Evolutionary conservation across 37 sponge, comb jelly and placozoan genomes (phyloP).

Genomic region (Crambe crambe): DNA sequence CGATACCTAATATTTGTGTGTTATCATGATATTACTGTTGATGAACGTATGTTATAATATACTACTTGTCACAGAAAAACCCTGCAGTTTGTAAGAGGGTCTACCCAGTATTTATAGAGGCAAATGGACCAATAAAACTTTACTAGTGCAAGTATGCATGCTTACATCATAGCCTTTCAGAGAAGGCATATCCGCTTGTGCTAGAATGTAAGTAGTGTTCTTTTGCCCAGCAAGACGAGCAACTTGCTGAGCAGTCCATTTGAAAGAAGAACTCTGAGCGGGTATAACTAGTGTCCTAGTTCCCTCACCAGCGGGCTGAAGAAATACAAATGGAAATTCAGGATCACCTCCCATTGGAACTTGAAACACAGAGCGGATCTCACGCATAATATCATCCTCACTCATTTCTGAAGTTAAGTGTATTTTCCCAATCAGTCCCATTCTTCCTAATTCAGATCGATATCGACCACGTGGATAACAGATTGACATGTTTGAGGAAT

Average conservation of each 20-base stretch:
- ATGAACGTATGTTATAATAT: too few relatives aligned
- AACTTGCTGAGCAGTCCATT: constrained; percentile 31
- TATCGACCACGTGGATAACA: constrained; percentile 18
- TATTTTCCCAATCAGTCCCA: constrained; percentile 50
- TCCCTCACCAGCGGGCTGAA: constrained; percentile 46
- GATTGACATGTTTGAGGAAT: background rate
- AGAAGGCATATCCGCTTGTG: too few relatives aligned
- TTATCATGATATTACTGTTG: too few relatives aligned
- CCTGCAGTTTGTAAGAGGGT: too few relatives aligned
- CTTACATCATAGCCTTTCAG: too few relatives aligned
- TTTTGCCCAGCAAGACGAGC: too few relatives aligned
- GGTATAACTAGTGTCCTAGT: constrained; percentile 28
- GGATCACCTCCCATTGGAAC: constrained; percentile 32
- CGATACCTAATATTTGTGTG: too few relatives aligned
- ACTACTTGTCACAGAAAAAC: too few relatives aligned
- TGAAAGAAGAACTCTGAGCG: constrained; percentile 24
- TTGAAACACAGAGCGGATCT: constrained; percentile 47
- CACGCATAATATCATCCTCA: constrained; percentile 14
- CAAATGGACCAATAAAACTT: too few relatives aligned
- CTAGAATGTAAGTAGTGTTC: too few relatives aligned
- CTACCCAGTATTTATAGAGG: too few relatives aligned
- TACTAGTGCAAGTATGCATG: too few relatives aligned
- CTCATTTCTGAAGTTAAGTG: constrained; percentile 26
- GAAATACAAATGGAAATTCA: constrained; percentile 40
- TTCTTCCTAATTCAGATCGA: constrained; percentile 1